Evolutionary conservation across 2,797 vertebrate species (phyloP).

Genomic region (Ammospiza maritima): DNA sequence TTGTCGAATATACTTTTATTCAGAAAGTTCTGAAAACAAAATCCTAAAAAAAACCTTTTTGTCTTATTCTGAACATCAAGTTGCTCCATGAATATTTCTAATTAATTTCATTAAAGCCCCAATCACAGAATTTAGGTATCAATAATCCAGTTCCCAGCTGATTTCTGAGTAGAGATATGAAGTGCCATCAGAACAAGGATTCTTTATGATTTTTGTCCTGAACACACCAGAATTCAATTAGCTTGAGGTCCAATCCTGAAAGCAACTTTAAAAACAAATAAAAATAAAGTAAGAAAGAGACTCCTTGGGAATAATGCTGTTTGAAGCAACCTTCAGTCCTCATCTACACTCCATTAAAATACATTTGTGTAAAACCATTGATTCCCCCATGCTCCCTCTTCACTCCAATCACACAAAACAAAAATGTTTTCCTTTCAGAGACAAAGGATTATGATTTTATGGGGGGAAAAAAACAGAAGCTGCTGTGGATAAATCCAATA

Average conservation of each 20-base stretch:
- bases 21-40: neutral
- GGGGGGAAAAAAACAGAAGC: neutral
- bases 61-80: neutral
- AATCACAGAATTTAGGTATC: neutral
- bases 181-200: neutral
- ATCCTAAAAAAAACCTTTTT: neutral
- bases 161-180: neutral
- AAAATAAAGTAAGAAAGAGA: neutral
- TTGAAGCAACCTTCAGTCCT: neutral
- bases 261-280: neutral
- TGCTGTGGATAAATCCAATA: neutral
- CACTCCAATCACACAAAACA: neutral
- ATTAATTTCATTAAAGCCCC: neutral
- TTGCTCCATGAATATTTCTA: neutral
- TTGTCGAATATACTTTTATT: neutral
- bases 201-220: neutral
- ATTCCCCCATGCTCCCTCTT: neutral
- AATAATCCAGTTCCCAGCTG: neutral
- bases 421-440: neutral
- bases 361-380: neutral
- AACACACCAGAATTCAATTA: neutral
- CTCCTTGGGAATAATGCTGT: neutral
- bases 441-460: neutral
- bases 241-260: neutral
- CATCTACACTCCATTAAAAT: neutral